Conservation (phyloP, 2,888 invertebrate species). For the Masnerella sp. region DNA sequence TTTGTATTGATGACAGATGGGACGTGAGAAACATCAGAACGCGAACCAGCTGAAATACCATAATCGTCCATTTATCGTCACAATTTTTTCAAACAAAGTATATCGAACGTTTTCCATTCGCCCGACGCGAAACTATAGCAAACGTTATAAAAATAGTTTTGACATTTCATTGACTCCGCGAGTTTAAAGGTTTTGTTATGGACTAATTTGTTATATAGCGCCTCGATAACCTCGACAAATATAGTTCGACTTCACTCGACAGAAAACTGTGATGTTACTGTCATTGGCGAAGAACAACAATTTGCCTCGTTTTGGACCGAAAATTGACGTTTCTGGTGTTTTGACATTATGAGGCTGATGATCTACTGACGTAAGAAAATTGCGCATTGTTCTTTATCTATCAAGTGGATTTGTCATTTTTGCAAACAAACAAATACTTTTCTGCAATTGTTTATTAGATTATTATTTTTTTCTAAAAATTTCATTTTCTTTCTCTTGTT, state of each 20-base stretch:
- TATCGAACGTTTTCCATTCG: conserved; percentile 7
- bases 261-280: no score
- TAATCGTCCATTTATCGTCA: conserved; percentile 30
- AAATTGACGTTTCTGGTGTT: no score
- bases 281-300: no score
- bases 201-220: conserved; percentile 10
- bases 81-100: conserved; percentile 39
- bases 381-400: no score
- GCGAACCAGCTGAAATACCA: conserved; percentile 38
- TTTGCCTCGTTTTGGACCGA: no score
- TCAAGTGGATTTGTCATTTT: no score
- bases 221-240: conserved; percentile 31
- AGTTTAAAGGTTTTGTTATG: conserved; percentile 12
- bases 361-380: no score
- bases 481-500: no score
- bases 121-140: not conserved
- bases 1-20: conserved; percentile 39
- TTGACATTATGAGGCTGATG: no score
- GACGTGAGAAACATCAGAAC: conserved; percentile 25
- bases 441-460: no score
- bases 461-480: no score
- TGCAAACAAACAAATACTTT: no score
- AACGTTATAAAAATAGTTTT: conserved; percentile 6
- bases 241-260: not conserved
- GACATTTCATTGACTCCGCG: conserved; percentile 11